Conservation (phyloP, 2,888 invertebrate species). For the Sminthurinus aureus region DNA sequence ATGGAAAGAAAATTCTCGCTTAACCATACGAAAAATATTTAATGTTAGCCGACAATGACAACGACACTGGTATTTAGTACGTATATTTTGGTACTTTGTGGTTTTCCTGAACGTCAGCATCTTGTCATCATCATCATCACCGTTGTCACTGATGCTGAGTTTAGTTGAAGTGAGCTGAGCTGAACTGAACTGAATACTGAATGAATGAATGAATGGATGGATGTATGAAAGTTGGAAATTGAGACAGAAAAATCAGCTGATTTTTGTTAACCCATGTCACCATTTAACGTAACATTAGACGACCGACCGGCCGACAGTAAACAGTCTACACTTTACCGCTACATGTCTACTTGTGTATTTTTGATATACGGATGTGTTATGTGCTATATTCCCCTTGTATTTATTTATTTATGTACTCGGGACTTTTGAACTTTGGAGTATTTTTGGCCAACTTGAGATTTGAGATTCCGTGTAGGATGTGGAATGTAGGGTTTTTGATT, state of each 20-base stretch:
- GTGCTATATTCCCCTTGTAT: no score
- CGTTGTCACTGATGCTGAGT: not conserved
- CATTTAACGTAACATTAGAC: not conserved
- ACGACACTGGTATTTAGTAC: no score
- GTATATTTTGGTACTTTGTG: no score
- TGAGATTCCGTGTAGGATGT: not conserved
- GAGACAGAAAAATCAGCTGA: constrained; percentile 13
- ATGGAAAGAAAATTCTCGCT: not conserved
- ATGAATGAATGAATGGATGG: no score
- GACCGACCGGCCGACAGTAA: no score
- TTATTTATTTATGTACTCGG: no score
- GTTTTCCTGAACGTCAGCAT: not conserved
- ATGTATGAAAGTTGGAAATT: not conserved
- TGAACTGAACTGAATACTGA: no score
- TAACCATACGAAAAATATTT: not conserved
- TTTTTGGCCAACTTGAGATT: not conserved
- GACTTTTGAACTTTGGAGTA: not conserved
- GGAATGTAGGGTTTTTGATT: no score
- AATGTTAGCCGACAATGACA: no score
- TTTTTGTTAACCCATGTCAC: constrained; percentile 17
- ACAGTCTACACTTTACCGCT: no score
- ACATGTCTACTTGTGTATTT: no score
- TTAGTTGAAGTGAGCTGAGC: not conserved
- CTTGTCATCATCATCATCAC: not conserved
- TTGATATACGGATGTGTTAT: no score